phyloP scores from a whole-genome alignment of 2,797 vertebrate genomes.

The Arnoldichthys spilopterus region DNA sequence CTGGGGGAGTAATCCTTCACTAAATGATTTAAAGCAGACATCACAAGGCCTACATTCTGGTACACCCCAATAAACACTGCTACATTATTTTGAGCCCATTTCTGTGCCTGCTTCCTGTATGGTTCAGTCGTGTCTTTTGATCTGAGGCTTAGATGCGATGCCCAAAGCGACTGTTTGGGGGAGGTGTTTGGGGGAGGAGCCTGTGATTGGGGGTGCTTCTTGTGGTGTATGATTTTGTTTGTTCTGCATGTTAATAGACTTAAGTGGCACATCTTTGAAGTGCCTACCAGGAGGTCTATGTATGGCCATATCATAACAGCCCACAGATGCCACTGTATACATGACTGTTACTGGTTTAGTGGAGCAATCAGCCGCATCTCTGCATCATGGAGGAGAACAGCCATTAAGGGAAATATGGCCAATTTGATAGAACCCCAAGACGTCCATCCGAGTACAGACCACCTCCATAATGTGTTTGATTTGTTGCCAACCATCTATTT shows the following conservation, averaged over 20 bases:
- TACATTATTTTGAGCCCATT: slow-evolving; percentile 6
- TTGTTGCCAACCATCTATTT: slow-evolving; percentile 34
- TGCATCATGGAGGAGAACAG: slow-evolving; percentile 67
- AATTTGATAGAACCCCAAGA: slow-evolving; percentile 80
- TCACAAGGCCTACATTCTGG: slow-evolving; percentile 10
- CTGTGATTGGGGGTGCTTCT: slow-evolving; percentile 18
- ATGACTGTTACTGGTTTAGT: slow-evolving; percentile 57
- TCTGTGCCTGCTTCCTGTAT: slow-evolving; percentile 19
- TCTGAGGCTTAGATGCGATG: slow-evolving; percentile 17
- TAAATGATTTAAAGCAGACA: slow-evolving; percentile 31
- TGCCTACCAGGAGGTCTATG: slow-evolving; percentile 47
- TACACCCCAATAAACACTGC: not conserved
- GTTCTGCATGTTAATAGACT: slow-evolving; percentile 60
- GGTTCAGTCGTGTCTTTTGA: slow-evolving; percentile 43
- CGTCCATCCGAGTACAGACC: slow-evolving; percentile 72
- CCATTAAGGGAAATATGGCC: slow-evolving; percentile 74
- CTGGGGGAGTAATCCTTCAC: not conserved
- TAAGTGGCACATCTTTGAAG: slow-evolving; percentile 62
- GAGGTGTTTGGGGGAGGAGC: slow-evolving; percentile 13
- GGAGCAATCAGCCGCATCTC: slow-evolving; percentile 69
- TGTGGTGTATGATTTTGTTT: slow-evolving; percentile 55
- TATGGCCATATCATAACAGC: slow-evolving; percentile 45
- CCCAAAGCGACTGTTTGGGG: not conserved
- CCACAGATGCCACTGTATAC: slow-evolving; percentile 53
- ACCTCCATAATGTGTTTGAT: slow-evolving; percentile 66